These are phyloP conservation scores for Cuculus canorus DNA, from an alignment of 2,797 vertebrate genomes.

Conservation along the genomic window DNA sequence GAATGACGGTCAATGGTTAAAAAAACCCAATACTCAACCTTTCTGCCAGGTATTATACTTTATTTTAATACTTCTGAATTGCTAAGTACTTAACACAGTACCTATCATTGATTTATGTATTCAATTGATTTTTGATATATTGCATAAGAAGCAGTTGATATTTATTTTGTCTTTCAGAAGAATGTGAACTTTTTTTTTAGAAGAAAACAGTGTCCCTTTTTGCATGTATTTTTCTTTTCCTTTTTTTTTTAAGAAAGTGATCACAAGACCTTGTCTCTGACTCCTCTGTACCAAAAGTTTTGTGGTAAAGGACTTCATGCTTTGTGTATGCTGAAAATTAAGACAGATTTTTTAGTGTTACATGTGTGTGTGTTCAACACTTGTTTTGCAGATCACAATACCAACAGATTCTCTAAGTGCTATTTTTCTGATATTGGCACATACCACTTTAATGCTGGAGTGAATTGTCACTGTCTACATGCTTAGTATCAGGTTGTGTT, in stretches of 20 bases:
- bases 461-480: neutral
- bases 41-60: neutral
- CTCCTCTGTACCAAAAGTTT: neutral
- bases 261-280: neutral
- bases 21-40: neutral
- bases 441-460: neutral
- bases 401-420: neutral
- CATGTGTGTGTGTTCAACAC: accelerated
- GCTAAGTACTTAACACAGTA: neutral
- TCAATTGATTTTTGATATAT: neutral
- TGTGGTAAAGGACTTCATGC: neutral
- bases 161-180: neutral
- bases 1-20: neutral
- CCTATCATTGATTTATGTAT: neutral
- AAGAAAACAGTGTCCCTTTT: too few relatives aligned
- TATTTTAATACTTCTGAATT: neutral
- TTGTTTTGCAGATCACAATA: neutral
- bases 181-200: neutral
- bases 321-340: neutral
- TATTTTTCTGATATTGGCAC: neutral
- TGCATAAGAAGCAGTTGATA: neutral
- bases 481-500: neutral
- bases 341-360: neutral
- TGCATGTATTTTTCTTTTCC: neutral
- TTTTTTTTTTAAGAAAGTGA: neutral